Evolutionary conservation across 2,797 vertebrate species (phyloP), one percentile per base, ranked within the genome.

Genomic region (Lates japonicus): DNA sequence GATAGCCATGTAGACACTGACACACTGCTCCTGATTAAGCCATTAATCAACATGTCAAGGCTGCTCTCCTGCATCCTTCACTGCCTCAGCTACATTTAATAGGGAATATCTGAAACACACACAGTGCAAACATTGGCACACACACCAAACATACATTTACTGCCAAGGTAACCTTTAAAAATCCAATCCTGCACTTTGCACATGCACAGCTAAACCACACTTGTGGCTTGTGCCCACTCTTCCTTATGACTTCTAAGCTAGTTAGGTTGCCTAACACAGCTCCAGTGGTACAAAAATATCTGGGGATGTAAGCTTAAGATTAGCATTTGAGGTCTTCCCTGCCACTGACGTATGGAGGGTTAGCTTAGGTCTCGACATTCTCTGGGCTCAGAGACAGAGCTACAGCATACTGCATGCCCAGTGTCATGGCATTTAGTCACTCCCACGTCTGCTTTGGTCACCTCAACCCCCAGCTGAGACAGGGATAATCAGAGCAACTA

Each of bases 41-140:
- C 84, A 92, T 93, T 91, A 90, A 90, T 93, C 93, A 93, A 85
- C 69, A 77, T 94, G 94, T 92, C 92, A 91, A 78, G 17, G 78
- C 71, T 55, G 62, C 74, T 73, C 73, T 51, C 37, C 83, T 73
- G 85, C 70, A 78, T 62, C 81, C 76, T 78, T 72, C 84, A 57
- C 81, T 41, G 74, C 78, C 67, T 76, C 73, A 8, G 57, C 76
- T 74, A 33, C 59, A 55, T 65, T 76, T 81, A 83, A 64, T 77
- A 64, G 84, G 72, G 80, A 87, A 82, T 75, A 65, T 83, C 17
- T 66, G 51, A 81, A 62, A 74, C 68, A 65, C 57, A 86, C 71
- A 41, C 31, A 73, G 12, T 35, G 13, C 44, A 67, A 67, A 54
- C 51, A 39, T 2, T 41, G 2, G 8, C 35, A 22, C 22, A 33